Percentiles rank a stretch among this genome's conserved stretches.
Conservation (phyloP, 2,888 invertebrate genomes). For the Synergus japonicus region DNA sequence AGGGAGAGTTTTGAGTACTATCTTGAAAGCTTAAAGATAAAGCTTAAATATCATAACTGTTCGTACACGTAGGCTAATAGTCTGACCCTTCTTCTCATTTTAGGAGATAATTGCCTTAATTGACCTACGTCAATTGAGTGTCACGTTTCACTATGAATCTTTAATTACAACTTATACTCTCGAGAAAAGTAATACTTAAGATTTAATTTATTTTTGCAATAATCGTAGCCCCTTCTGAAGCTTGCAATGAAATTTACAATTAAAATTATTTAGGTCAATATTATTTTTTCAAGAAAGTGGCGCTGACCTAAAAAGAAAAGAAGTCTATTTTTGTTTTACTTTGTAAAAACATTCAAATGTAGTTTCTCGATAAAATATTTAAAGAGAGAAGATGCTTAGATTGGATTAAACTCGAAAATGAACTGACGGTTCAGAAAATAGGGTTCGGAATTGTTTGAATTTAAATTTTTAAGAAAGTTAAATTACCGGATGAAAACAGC, state of each 20-base stretch:
- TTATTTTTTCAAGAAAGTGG: not conserved
- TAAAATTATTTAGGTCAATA: conserved; percentile 12
- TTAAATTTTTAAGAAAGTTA: not conserved
- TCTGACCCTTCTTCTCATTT: conserved; percentile 10
- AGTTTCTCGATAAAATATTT: not conserved
- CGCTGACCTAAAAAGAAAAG: conserved; percentile 3
- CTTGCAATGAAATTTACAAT: conserved; percentile 14
- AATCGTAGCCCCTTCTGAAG: conserved; percentile 5
- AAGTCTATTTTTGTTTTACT: not conserved
- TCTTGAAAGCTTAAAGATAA: too few species aligned
- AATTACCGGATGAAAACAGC: conserved; percentile 81
- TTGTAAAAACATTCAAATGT: too few species aligned
- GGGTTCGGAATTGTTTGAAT: not conserved
- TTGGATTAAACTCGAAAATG: too few species aligned
- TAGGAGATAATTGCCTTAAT: conserved; percentile 30
- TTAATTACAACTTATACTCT: not conserved
- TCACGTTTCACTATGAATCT: not conserved
- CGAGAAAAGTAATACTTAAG: conserved; percentile 21
- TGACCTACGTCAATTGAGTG: not conserved
- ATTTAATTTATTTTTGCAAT: not conserved
- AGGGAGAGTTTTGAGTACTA: too few species aligned
- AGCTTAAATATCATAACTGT: not conserved
- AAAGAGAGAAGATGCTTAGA: conserved; percentile 4
- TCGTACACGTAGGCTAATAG: not conserved
- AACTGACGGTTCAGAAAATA: too few species aligned